A percentile compares a stretch with the other conserved stretches of the same genome.
phyloP scores from a whole-genome alignment of 2,797 vertebrate genomes.

The Coregonus ussuriensis region DNA sequence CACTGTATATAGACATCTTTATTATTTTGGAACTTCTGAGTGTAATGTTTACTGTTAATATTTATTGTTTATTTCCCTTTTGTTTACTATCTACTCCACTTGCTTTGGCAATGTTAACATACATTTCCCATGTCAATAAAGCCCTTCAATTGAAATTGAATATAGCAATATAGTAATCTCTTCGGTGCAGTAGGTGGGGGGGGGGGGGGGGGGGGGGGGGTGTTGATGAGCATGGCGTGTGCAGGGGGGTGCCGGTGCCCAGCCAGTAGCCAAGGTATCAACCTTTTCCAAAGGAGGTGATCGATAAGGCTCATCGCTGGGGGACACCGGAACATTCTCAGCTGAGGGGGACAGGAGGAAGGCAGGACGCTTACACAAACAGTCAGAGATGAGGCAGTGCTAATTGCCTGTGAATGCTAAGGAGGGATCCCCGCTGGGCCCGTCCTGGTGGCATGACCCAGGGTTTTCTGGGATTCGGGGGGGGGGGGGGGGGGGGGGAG shows the following conservation, averaged over 20 bases:
- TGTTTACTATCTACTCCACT: too few relatives aligned
- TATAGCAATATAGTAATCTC: not conserved
- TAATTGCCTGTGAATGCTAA: conserved; percentile 70
- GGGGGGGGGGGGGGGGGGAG: not conserved
- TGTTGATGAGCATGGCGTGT: conserved; percentile 45
- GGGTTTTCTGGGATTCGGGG: conserved; percentile 21
- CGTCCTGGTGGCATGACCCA: conserved; percentile 49
- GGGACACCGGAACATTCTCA: conserved; percentile 72
- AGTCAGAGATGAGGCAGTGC: conserved; percentile 49
- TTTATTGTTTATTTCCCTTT: too few relatives aligned
- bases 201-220: conserved; percentile 25
- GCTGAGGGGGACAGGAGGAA: conserved; percentile 45
- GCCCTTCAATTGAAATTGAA: too few relatives aligned
- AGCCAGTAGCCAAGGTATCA: conserved; percentile 64
- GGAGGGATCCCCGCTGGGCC: conserved; percentile 41
- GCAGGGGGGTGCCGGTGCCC: conserved; percentile 51
- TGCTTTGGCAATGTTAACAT: too few relatives aligned
- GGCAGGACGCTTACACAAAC: conserved; percentile 65
- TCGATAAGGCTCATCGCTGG: conserved; percentile 70
- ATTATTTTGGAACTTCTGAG: too few relatives aligned
- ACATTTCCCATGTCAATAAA: too few relatives aligned
- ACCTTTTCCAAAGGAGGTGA: conserved; percentile 72
- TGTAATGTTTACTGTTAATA: too few relatives aligned
- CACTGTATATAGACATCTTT: too few relatives aligned
- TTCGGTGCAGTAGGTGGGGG: conserved; percentile 15